Conservation (phyloP, 2,113 vertebrate genomes). For the Rhineura floridana region DNA sequence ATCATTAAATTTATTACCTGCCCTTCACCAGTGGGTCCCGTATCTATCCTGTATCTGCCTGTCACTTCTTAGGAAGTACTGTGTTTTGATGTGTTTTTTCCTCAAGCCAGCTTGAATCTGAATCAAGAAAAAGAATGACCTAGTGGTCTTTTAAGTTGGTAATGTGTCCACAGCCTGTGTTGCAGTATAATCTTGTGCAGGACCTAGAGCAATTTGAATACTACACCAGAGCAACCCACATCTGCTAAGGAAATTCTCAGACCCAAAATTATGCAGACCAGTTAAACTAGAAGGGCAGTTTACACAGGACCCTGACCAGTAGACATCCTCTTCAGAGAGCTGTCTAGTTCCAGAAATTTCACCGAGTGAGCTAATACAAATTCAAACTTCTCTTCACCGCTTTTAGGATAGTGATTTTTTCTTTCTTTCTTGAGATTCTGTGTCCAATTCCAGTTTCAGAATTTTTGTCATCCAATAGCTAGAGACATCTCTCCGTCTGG, state of each 20-base stretch:
- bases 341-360: not conserved
- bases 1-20: too few species aligned
- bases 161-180: too few species aligned
- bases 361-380: not conserved
- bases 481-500: not conserved
- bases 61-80: too few species aligned
- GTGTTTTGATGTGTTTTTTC: too few species aligned
- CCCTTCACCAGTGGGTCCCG: too few species aligned
- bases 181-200: not conserved
- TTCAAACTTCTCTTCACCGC: not conserved
- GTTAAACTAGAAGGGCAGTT: not conserved
- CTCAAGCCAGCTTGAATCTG: too few species aligned
- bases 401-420: too few species aligned
- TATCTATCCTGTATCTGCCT: too few species aligned
- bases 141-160: too few species aligned
- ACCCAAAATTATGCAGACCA: not conserved
- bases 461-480: not conserved
- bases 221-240: not conserved
- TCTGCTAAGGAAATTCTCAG: not conserved
- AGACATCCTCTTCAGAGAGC: not conserved
- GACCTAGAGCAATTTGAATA: not conserved
- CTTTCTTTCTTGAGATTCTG: not conserved
- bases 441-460: not conserved
- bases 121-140: too few species aligned
- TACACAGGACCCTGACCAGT: not conserved